Conservation (phyloP, 2,113 vertebrate genomes). For the Holacanthus passer region DNA sequence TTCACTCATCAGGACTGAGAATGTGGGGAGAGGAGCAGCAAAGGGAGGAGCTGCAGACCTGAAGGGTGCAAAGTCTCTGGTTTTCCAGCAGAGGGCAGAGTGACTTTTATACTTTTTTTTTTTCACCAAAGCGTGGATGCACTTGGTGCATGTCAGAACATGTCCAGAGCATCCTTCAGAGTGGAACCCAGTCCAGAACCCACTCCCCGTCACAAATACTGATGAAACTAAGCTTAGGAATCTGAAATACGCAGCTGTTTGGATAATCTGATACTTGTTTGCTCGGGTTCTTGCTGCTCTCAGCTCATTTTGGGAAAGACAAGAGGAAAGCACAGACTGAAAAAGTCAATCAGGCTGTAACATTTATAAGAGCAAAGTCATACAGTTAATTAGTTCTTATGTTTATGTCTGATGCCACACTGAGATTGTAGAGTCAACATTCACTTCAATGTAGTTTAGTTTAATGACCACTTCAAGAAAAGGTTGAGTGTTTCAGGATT, state of each 20-base stretch:
- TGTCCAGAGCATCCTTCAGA: slow-evolving; percentile 74
- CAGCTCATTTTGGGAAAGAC: not conserved
- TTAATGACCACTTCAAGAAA: not conserved
- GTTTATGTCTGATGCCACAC: not conserved
- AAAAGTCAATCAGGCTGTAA: too few relatives aligned
- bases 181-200: slow-evolving; percentile 6
- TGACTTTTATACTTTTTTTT: not conserved
- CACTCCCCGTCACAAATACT: slow-evolving; percentile 1
- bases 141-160: slow-evolving; percentile 83
- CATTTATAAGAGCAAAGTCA: not conserved
- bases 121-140: not conserved
- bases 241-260: slow-evolving; percentile 33
- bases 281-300: not conserved
- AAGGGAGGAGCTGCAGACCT: not conserved
- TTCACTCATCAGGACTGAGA: not conserved
- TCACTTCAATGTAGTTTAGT: not conserved
- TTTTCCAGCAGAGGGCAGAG: slow-evolving; percentile 84
- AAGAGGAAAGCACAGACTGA: not conserved
- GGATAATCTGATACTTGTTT: not conserved
- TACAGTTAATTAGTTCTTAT: not conserved
- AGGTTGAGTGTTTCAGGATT: not conserved
- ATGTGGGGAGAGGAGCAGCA: not conserved
- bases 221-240: slow-evolving; percentile 34
- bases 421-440: not conserved
- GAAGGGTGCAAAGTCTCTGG: not conserved